Evolutionary conservation across 2,888 invertebrate genomes (phyloP), one percentile per base, ranked within the genome.

Genomic region (Portevinia maculata): DNA sequence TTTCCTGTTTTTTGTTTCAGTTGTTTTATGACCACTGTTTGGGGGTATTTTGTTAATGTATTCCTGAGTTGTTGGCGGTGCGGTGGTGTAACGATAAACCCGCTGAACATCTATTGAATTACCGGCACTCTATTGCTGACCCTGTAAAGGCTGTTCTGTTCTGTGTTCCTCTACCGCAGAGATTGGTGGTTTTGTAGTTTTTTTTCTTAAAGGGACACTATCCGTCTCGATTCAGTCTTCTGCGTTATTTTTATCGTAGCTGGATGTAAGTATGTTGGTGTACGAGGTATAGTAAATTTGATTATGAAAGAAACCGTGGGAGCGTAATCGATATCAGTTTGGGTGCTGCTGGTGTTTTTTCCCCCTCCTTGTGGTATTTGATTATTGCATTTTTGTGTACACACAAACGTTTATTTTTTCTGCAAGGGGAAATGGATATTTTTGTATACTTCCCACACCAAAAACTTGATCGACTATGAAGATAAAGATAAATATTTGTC

Each of bases 241-340:
- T 46, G 34, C 6, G 17, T 59, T 52, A 21, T n/a, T 50, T 34
- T 53, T 34, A 34, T 64, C 19, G 32, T 17, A 24, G 19, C 69
- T 21, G 19, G 41, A 30, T 34, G 21, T 6, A 5, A 53, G 19
- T 28, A 28, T 30, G 30, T 28, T 15, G 30, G 32, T 48, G 13
- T 17, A 34, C 9, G 28, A 13, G 21, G 52, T 32, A 28, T 53
- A 15, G 30, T 44, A 39, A 11, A 34, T 70, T 46, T 75, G 78
- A 67, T 55, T 83, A 55, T 64, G 60, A 65, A 73, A 24, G 62
- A 30, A 73, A 83, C 85, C 85, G 85, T 85, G 85, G 84, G 85
- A 85, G 84, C 85, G 84, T 78, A 85, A 85, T 85, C 85, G 78
- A 85, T 85, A 84, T 84, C 74, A 74, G 57, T 67, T 78, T 67